Evolutionary conservation across 2,113 vertebrate species (phyloP), one percentile per base, ranked within the genome.

Genomic region (Scopus umbretta): DNA sequence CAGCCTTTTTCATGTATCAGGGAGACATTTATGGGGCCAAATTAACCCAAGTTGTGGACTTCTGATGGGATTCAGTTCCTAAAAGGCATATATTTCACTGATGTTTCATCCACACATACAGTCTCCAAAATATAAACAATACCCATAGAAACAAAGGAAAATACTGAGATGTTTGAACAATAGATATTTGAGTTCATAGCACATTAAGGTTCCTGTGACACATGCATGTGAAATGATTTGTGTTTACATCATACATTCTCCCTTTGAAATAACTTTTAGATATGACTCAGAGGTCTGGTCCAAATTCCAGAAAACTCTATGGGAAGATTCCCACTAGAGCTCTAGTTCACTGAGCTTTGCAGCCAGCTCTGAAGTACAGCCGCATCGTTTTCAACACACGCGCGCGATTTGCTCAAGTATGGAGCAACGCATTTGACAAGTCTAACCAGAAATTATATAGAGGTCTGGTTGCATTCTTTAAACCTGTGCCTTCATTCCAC

Each of bases 91-190:
- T 13, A 61, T 49, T 66, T 71, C 16, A 16, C 25, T 89, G 59
- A 59, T 68, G 36, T 50, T 74, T 74, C 84, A 89, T 63, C 11
- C 55, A 55, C 52, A 75, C 68, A 63, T 10, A 59, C 3, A 0
- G 47, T 27, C 76, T 63, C 73, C n/a, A 22, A 81, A 90, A 25
- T 4, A 61, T 42, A 82, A 95, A 80, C 38, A 92, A 45, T 16
- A 88, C 36, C 70, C 90, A 90, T 16, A 59, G 84, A 94, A 88
- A 93, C 78, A 95, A 91, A 93, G 25, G 52, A 8, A 88, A 96
- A 90, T 49, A 80, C 0, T 40, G 25, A 85, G 61, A 87, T 27
- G 17, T 32, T 38, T 74, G 58, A 97, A 96, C 76, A 96, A 95
- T 71, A 96, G 93, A 85, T n/a, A 75, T 14, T 85, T 52, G 52